Percentiles rank a stretch among this genome's conserved stretches.
phyloP scores from a whole-genome alignment of 2,888 invertebrate species.

The Acleris holmiana region DNA sequence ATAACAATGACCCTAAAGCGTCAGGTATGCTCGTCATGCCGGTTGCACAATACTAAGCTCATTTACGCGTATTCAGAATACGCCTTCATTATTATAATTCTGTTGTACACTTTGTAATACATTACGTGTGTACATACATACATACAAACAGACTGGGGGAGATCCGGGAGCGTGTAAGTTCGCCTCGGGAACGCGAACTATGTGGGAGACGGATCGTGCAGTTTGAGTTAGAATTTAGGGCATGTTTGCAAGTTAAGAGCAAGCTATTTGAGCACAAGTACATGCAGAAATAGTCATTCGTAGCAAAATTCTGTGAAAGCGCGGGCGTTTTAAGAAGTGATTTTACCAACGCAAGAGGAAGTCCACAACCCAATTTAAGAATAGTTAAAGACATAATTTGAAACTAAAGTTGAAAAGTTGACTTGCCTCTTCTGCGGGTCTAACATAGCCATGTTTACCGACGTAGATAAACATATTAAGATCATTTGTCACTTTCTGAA shows the following conservation, averaged over 20 bases:
- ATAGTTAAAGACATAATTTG: too few relatives aligned
- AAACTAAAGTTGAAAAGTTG: too few relatives aligned
- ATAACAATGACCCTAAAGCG: background rate
- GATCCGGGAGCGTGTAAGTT: conserved; percentile 56
- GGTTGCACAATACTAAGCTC: background rate
- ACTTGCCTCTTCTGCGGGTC: too few relatives aligned
- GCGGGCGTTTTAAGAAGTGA: too few relatives aligned
- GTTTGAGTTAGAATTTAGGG: conserved; percentile 26
- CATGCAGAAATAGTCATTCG: background rate
- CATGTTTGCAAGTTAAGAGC: background rate
- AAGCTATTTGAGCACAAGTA: too few relatives aligned
- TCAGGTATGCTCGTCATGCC: too few relatives aligned
- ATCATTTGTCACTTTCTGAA: too few relatives aligned
- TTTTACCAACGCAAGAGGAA: too few relatives aligned
- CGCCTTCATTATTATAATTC: conserved; percentile 54
- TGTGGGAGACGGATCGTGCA: conserved; percentile 17
- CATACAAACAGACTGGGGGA: conserved; percentile 49
- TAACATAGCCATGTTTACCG: too few relatives aligned
- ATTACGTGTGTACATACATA: conserved; percentile 46
- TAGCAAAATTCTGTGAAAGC: background rate
- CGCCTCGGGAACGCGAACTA: conserved; percentile 21
- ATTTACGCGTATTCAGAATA: conserved; percentile 46
- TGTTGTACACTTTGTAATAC: conserved; percentile 41
- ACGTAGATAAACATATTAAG: too few relatives aligned
- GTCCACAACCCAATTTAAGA: too few relatives aligned